These are phyloP conservation scores for Andrena praecox DNA, from an alignment of 2,888 invertebrate genomes.

Conservation along the genomic window DNA sequence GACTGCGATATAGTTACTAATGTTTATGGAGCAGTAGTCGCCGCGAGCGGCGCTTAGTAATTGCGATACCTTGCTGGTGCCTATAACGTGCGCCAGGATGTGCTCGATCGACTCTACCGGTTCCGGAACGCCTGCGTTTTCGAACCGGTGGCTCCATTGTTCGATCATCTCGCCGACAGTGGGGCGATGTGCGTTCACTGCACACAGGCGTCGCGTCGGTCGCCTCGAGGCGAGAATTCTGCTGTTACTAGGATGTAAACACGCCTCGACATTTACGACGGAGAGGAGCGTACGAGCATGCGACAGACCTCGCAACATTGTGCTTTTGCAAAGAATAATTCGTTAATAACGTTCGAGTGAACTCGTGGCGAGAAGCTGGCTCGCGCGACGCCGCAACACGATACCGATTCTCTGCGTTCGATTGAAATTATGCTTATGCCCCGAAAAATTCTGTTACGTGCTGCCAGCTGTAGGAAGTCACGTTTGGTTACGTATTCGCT, in stretches of 20 bases:
- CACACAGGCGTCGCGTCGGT: conserved; percentile 28
- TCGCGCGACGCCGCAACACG: not conserved
- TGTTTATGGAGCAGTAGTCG: not conserved
- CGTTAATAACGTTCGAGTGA: not conserved
- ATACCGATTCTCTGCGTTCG: conserved; percentile 21
- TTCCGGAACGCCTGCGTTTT: conserved; percentile 85
- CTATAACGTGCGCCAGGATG: conserved; percentile 87
- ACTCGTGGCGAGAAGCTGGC: not conserved
- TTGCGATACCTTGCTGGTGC: conserved; percentile 85
- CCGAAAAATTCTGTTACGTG: conserved; percentile 29
- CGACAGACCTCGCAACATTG: conserved; percentile 55
- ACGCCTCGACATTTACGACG: conserved; percentile 4
- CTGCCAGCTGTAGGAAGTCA: conserved; percentile 59
- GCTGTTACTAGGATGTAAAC: conserved; percentile 27
- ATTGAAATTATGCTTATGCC: conserved; percentile 11
- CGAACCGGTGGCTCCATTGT: conserved; percentile 85
- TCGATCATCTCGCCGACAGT: conserved; percentile 77
- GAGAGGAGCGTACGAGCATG: conserved; percentile 32
- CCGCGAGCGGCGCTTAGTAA: not conserved
- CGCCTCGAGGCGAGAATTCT: conserved; percentile 14
- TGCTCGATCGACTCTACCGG: conserved; percentile 86
- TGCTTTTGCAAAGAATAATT: conserved; percentile 37
- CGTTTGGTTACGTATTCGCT: conserved; percentile 22
- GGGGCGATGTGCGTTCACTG: conserved; percentile 31
- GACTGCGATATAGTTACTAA: not conserved